Evolutionary conservation across 1,140 invertebrate genomes (phyloP), one percentile per base, ranked within the genome.

Genomic region (Lerema accius): DNA sequence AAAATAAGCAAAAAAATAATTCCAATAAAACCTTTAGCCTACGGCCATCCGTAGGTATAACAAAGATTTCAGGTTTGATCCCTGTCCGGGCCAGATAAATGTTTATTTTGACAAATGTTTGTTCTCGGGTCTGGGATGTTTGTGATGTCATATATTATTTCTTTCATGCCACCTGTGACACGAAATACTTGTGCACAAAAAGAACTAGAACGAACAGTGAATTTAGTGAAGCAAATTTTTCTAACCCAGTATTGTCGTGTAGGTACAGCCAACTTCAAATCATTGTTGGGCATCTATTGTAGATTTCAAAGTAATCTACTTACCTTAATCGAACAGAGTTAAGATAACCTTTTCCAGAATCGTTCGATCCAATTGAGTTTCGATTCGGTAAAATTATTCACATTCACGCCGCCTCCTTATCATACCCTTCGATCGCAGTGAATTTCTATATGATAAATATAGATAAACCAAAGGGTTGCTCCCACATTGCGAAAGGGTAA

Each of bases 401-500:
- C 13, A 58, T 15, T 45, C 23, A 42, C 10, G 13, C n/a, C 19
- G 15, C 40, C 19, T 39, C 23, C 37, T 53, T 45, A 51, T 43
- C 53, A 43, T 32, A n/a, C 10, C 9, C 40, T 28, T 60, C 64
- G 46, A 56, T 46, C 53, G 37, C 14, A 46, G 26, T 48, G 13
- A 62, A 58, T 62, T 62, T 59, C 43, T 58, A 51, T 51, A 56
- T 61, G 37, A 69, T 51, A 69, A 76, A 70, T 58, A 63, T 65
- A 67, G 63, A 72, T 71, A 73, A 70, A 51, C 60, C 64, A 50
- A 71, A 70, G 63, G 68, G 61, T 71, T 66, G n/a, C 19, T 53
- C 42, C 26, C 75, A 65, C 72, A 72, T 75, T 67, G 43, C 65
- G 45, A 70, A 63, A 58, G 61, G 67, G 73, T 68, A 76, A 80